These are phyloP conservation scores for Plectrocnemia conspersa DNA, from an alignment of 1,140 invertebrate genomes.

Conservation along the genomic window DNA sequence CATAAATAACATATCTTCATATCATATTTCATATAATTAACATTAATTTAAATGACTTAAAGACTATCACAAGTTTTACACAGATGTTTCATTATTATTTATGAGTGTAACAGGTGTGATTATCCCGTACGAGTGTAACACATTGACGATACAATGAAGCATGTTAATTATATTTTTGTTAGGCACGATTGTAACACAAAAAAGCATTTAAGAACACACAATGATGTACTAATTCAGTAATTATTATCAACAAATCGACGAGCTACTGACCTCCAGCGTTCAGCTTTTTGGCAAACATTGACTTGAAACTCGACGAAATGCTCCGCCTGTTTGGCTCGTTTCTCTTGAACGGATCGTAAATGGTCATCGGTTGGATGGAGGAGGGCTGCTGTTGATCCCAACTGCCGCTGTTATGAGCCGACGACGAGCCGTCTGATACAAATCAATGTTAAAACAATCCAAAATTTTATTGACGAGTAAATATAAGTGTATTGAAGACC, in stretches of 20 bases:
- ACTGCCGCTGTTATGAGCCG: conserved; percentile 27
- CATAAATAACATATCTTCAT: neutral
- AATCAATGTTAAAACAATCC: neutral
- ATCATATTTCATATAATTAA: neutral
- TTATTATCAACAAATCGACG: neutral
- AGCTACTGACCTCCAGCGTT: conserved; percentile 41
- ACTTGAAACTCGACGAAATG: conserved; percentile 64
- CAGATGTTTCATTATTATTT: no score
- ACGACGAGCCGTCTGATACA: conserved; percentile 26
- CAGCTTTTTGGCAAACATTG: conserved; percentile 63
- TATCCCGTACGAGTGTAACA: no score
- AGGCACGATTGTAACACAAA: no score
- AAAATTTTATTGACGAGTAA: neutral
- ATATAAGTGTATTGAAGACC: neutral
- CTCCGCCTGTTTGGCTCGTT: conserved; percentile 66
- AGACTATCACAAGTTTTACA: neutral
- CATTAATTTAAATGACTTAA: neutral
- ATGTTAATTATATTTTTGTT: no score
- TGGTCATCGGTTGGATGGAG: conserved; percentile 36
- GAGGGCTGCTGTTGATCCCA: conserved; percentile 29
- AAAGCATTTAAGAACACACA: neutral
- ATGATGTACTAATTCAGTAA: neutral
- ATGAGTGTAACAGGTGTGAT: no score
- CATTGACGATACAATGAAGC: no score
- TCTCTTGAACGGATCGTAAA: conserved; percentile 49